Percentiles rank a stretch among this genome's conserved stretches.
These are phyloP conservation scores for Matsumurasca onukii DNA, from an alignment of 1,140 invertebrate species.

Conservation along the genomic window DNA sequence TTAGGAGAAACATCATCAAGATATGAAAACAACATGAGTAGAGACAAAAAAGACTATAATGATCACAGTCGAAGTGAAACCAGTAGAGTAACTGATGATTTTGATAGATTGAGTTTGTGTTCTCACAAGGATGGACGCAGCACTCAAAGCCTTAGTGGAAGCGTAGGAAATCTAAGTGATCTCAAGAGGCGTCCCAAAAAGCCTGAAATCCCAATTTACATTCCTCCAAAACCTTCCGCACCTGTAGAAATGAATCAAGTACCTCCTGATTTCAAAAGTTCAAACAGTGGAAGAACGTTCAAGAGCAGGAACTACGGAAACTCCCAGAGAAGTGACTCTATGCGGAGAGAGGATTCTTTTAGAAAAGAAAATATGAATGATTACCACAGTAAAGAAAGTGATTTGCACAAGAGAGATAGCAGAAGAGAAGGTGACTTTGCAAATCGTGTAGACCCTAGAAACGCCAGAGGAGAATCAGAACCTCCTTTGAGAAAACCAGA, in stretches of 20 bases:
- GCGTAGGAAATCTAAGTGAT: slow-evolving; percentile 7
- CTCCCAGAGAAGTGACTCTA: slow-evolving; percentile 27
- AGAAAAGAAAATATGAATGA: slow-evolving; percentile 40
- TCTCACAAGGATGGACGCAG: slow-evolving; percentile 42
- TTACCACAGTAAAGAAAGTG: neutral
- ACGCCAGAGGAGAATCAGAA: neutral
- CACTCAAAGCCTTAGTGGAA: neutral
- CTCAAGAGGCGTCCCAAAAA: slow-evolving; percentile 52
- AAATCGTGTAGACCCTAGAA: no score
- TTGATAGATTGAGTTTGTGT: slow-evolving; percentile 31
- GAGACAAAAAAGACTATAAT: slow-evolving; percentile 25
- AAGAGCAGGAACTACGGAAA: slow-evolving; percentile 3
- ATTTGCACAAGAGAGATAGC: neutral
- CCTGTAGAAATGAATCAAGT: slow-evolving; percentile 44
- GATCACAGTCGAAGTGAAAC: slow-evolving; percentile 28
- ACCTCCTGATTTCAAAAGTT: no score
- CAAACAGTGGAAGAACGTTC: neutral
- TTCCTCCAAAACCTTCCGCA: slow-evolving; percentile 56
- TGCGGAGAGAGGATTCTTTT: slow-evolving; percentile 28
- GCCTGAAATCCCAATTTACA: slow-evolving; percentile 57
- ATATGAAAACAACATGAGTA: slow-evolving; percentile 38
- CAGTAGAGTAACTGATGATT: slow-evolving; percentile 32
- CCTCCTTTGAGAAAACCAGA: neutral
- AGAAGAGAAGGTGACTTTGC: neutral
- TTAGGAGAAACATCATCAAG: slow-evolving; percentile 46